Evolutionary conservation across 2,888 invertebrate genomes (phyloP).

Genomic region (Augiades crinisus): DNA sequence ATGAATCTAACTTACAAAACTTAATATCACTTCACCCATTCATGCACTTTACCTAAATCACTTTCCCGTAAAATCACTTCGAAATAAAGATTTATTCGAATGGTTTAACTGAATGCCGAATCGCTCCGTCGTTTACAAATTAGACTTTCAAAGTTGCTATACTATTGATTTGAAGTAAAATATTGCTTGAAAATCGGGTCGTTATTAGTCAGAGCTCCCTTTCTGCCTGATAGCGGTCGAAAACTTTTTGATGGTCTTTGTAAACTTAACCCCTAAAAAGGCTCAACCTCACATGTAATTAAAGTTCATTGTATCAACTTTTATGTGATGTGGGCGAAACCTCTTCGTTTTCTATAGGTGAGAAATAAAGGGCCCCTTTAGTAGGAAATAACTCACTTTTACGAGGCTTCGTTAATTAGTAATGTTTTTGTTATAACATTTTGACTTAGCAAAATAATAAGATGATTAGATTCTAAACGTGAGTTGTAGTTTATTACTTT

Average conservation of each 20-base stretch:
- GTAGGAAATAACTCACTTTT: not conserved
- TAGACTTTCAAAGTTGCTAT: conserved; percentile 26
- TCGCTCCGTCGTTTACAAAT: conserved; percentile 26
- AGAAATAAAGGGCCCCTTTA: not conserved
- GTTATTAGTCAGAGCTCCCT: conserved; percentile 16
- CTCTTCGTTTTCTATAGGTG: conserved; percentile 36
- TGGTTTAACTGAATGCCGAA: conserved; percentile 25
- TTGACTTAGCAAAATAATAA: no score
- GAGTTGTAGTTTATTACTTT: no score
- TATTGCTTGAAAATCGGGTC: conserved; percentile 19
- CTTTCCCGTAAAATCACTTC: conserved; percentile 24
- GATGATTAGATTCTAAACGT: no score
- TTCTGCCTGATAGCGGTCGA: conserved; percentile 38
- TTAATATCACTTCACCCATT: conserved; percentile 6
- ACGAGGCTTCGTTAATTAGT: not conserved
- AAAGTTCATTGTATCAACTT: conserved; percentile 63
- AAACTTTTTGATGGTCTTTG: conserved; percentile 55
- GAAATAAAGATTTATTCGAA: conserved; percentile 24
- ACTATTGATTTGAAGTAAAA: conserved; percentile 23
- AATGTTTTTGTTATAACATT: not conserved
- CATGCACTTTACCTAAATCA: conserved; percentile 19
- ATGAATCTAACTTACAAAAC: not conserved
- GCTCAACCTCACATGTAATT: conserved; percentile 59
- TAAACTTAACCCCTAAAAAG: conserved; percentile 49
- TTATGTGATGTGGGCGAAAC: conserved; percentile 62